Evolutionary conservation across 2,113 vertebrate species (phyloP).

Genomic region (Choloepus hoffmanni): DNA sequence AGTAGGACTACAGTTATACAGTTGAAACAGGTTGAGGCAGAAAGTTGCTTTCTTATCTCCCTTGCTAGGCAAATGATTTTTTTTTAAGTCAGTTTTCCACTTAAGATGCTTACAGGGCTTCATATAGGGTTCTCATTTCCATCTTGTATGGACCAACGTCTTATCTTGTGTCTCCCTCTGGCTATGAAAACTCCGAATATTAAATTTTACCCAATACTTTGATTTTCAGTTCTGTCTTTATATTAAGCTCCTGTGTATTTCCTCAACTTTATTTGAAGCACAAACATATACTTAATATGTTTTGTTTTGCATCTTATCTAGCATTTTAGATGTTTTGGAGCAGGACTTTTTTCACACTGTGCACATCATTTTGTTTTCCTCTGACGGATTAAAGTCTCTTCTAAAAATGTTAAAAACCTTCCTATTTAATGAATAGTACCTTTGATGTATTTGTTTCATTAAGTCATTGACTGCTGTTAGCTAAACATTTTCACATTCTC

Average conservation of each 20-base stretch:
- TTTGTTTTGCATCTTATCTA: background rate
- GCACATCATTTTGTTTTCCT: background rate
- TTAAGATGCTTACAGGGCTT: background rate
- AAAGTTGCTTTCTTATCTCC: background rate
- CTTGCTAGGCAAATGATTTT: background rate
- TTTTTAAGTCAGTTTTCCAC: background rate
- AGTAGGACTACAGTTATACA: background rate
- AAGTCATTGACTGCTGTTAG: background rate
- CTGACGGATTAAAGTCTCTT: background rate
- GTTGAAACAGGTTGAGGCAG: background rate
- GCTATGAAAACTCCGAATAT: background rate
- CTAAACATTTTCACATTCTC: background rate
- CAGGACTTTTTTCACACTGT: background rate
- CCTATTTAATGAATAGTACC: background rate
- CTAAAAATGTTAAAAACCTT: background rate
- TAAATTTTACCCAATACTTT: background rate
- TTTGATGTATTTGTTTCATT: background rate
- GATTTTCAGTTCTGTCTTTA: background rate
- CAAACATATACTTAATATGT: background rate
- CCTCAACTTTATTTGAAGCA: background rate
- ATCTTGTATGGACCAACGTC: background rate
- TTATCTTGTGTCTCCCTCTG: background rate
- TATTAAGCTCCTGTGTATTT: background rate
- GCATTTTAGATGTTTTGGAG: background rate
- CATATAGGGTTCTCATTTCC: background rate